Base-by-base conservation (phyloP, 2,888 invertebrate genomes). In the Xanthorhoe designata region DNA sequence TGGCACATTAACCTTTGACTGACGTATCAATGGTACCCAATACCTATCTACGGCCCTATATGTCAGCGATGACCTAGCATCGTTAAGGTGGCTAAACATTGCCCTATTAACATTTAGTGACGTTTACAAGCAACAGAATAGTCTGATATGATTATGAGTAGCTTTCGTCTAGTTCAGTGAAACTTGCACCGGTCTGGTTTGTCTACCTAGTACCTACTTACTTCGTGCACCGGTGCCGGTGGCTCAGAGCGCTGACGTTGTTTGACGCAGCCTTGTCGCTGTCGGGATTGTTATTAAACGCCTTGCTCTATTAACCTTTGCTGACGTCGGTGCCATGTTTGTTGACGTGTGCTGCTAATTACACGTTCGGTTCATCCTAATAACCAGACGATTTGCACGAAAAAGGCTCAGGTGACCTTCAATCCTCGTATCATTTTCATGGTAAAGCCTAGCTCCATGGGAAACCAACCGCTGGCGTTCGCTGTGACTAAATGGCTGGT, bases 1-100 rank as follows among this genome's bases (percentile, higher is more conserved):
- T 63, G 45, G 9, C 51, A 49, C 62, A 59, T 45, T 58, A 58
- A 58, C 66, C 66, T 66, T 62, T 59, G 38, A 10, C 15, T 52
- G 52, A 24, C 50, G 58, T 45, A 56, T 57, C 54, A 35, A 52
- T 52, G 42, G 47, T 0, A 10, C 19, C 55, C 42, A 2, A 42
- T 42, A 42, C 17, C 13, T 17, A 32, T 42, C 47, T 35, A 52
- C 45, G 51, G 15, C 60, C 45, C 47, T 29, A 35, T 47, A 19
- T 38, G 51, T 38, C 58, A 17, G 35, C 38, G 19, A 24, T 49
- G 35, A 58, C 17, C 52, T 53, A 49, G 10, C 58, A 35, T 32
- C 32, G 32, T 32, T 32, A 32, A 32, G 32, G 32, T 32, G 32
- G 32, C 49, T 54, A 18, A 54, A 15, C 24, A 47, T 15, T 60